These are phyloP conservation scores for Aegithalos caudatus DNA, from an alignment of 2,113 vertebrate genomes.

Conservation along the genomic window DNA sequence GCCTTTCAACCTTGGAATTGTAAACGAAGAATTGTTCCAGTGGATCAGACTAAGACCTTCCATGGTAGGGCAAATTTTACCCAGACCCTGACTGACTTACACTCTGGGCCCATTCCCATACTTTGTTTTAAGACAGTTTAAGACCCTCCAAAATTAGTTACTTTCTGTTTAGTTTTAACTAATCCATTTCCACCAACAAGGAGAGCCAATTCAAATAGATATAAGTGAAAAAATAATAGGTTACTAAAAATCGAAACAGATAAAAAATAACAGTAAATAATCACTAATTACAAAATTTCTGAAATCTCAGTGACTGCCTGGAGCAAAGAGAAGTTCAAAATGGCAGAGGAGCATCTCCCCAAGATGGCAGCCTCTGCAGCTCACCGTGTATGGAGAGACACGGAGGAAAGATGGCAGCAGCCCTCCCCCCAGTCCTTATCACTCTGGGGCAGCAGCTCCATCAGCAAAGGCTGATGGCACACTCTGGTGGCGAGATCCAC, in stretches of 20 bases:
- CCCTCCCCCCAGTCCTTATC: accelerated
- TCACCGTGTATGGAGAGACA: accelerated
- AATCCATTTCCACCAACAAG: not conserved
- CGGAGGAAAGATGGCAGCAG: not conserved
- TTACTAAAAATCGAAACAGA: not conserved
- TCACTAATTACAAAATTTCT: not conserved
- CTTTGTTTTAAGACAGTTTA: not conserved
- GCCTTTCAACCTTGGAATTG: not conserved
- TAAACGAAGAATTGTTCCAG: not conserved
- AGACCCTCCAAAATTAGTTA: not conserved
- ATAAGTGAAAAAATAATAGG: not conserved
- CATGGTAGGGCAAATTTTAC: not conserved
- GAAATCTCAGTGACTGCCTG: not conserved
- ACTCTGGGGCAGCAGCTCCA: not conserved
- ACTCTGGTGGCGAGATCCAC: not conserved
- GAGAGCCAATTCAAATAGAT: not conserved
- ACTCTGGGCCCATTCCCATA: not conserved
- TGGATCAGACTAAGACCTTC: not conserved
- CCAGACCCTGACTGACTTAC: not conserved
- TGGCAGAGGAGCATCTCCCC: accelerated
- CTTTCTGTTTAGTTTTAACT: not conserved
- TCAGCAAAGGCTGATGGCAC: not conserved
- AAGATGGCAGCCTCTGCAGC: accelerated
- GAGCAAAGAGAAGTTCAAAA: not conserved
- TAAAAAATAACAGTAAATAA: not conserved